phyloP scores from a whole-genome alignment of 2,888 invertebrate species.

The Xylota sylvarum region DNA sequence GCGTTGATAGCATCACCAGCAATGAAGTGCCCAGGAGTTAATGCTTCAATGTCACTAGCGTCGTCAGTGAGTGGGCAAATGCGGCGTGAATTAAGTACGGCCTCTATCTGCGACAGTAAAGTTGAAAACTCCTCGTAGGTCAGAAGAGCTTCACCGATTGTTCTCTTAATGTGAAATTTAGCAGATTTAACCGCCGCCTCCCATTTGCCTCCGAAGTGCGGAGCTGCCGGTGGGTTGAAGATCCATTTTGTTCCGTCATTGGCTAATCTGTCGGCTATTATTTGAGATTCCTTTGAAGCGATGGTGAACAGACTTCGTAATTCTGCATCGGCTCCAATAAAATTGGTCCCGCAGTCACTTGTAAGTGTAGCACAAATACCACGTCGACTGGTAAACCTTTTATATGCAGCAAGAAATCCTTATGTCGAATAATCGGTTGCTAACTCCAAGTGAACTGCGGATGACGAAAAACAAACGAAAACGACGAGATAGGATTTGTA shows the following conservation, averaged over 20 bases:
- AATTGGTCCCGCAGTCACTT: slow-evolving; percentile 65
- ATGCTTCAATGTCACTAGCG: too few species aligned
- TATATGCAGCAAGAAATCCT: slow-evolving; percentile 59
- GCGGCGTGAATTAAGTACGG: too few species aligned
- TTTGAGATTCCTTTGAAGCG: slow-evolving; percentile 27
- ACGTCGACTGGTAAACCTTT: slow-evolving; percentile 45
- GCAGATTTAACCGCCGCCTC: slow-evolving; percentile 51
- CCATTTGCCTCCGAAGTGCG: slow-evolving; percentile 77
- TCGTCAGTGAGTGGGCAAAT: slow-evolving; percentile 72
- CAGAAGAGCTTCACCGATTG: slow-evolving; percentile 41
- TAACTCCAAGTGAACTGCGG: slow-evolving; percentile 51
- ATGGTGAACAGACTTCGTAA: slow-evolving; percentile 29
- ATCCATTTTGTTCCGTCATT: slow-evolving; percentile 78
- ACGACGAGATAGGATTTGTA: slow-evolving; percentile 46
- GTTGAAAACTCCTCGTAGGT: slow-evolving; percentile 60
- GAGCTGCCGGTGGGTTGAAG: slow-evolving; percentile 80
- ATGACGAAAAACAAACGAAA: slow-evolving; percentile 43
- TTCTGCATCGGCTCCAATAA: slow-evolving; percentile 57
- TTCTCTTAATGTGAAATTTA: slow-evolving; percentile 53
- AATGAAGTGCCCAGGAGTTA: too few species aligned
- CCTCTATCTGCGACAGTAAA: slow-evolving; percentile 50
- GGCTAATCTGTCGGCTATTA: slow-evolving; percentile 34
- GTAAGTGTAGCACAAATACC: slow-evolving; percentile 51
- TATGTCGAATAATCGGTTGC: slow-evolving; percentile 52
- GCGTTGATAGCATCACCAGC: too few species aligned